Evolutionary conservation across 2,888 invertebrate species (phyloP).

Genomic region (Thalpophila matura): DNA sequence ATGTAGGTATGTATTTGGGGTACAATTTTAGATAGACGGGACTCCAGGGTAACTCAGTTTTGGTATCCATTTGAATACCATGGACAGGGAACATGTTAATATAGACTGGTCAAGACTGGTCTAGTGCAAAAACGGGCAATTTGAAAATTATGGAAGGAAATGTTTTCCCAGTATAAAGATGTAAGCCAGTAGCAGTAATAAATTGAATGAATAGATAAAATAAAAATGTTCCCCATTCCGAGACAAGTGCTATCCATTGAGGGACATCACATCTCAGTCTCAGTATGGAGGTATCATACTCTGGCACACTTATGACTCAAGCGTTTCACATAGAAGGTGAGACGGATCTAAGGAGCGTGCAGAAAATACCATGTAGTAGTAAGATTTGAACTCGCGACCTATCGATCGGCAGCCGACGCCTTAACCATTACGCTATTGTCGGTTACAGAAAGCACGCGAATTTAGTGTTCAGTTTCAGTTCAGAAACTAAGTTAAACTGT

Average conservation of each 20-base stretch:
- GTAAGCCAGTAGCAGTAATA: too few relatives aligned
- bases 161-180: too few relatives aligned
- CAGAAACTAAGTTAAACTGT: not conserved
- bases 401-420: constrained; percentile 48
- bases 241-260: constrained; percentile 74
- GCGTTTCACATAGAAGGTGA: constrained; percentile 86
- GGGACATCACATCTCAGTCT: constrained; percentile 78
- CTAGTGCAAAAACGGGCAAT: too few relatives aligned
- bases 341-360: constrained; percentile 91
- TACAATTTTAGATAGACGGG: too few relatives aligned
- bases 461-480: not conserved
- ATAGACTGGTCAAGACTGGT: too few relatives aligned
- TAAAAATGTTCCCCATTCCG: constrained; percentile 84
- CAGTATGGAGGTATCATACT: constrained; percentile 84
- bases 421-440: constrained; percentile 1
- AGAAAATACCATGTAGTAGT: constrained; percentile 1
- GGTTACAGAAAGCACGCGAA: constrained; percentile 1
- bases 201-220: too few relatives aligned
- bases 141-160: too few relatives aligned
- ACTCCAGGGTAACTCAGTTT: too few relatives aligned
- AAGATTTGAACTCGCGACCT: constrained; percentile 41
- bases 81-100: too few relatives aligned
- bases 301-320: constrained; percentile 91
- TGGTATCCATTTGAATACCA: too few relatives aligned
- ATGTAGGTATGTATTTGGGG: too few relatives aligned